Evolutionary conservation across 2,888 invertebrate genomes (phyloP).

Genomic region (Parasteatoda lunata): DNA sequence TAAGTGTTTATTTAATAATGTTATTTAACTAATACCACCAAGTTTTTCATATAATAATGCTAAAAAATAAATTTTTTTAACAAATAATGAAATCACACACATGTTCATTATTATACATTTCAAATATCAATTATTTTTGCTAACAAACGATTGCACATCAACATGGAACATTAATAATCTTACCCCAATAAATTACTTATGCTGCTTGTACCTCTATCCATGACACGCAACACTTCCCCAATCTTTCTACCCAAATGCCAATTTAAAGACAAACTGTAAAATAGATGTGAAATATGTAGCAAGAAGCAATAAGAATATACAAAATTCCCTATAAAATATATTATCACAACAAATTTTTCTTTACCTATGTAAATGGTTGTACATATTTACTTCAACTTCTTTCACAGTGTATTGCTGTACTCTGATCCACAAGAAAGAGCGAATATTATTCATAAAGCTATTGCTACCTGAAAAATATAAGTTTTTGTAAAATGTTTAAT

Average conservation of each 20-base stretch:
- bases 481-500: not conserved
- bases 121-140: no score
- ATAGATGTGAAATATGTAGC: no score
- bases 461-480: slow-evolving; percentile 82
- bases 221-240: slow-evolving; percentile 95
- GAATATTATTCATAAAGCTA: slow-evolving; percentile 92
- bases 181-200: slow-evolving; percentile 94
- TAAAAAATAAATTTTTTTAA: no score
- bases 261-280: slow-evolving; percentile 83
- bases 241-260: slow-evolving; percentile 98
- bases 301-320: no score
- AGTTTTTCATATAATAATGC: no score
- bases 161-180: slow-evolving; percentile 46
- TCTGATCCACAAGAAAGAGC: slow-evolving; percentile 94
- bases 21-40: no score
- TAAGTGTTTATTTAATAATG: no score
- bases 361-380: slow-evolving; percentile 86
- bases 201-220: slow-evolving; percentile 98
- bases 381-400: slow-evolving; percentile 90
- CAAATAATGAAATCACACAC: no score
- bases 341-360: not conserved
- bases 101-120: no score
- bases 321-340: no score
- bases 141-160: no score
- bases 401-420: slow-evolving; percentile 96